Percentiles rank a stretch among this genome's conserved stretches.
phyloP scores from a whole-genome alignment of 2,797 vertebrate species.

The Urosaurus nigricauda region DNA sequence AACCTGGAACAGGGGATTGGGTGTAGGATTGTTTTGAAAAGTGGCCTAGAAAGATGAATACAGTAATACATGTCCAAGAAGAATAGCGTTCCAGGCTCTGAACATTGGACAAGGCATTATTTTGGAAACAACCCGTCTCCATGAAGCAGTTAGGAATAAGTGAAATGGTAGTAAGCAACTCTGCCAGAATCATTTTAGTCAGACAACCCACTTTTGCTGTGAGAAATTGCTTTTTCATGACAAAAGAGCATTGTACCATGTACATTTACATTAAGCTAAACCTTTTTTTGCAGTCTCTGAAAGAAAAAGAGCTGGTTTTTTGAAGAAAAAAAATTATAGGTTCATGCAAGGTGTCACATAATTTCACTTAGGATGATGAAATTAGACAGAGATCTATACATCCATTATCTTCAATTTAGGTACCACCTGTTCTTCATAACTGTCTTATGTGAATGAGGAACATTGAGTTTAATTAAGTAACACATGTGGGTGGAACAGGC shows the following conservation, averaged over 20 bases:
- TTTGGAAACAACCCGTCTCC: neutral
- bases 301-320: conserved; percentile 61
- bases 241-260: conserved; percentile 33
- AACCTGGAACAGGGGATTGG: neutral
- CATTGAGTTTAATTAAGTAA: conserved; percentile 83
- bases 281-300: conserved; percentile 37
- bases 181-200: conserved; percentile 22
- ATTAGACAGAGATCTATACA: conserved; percentile 68
- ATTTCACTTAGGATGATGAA: conserved; percentile 68
- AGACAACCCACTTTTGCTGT: neutral
- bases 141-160: neutral
- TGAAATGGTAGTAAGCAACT: neutral
- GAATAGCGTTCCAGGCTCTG: neutral
- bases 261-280: conserved; percentile 23
- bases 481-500: conserved; percentile 79
- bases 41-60: neutral
- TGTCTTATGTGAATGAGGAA: conserved; percentile 74
- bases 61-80: neutral
- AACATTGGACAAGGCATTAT: conserved; percentile 5
- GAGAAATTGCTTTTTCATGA: conserved; percentile 16
- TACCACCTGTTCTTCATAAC: conserved; percentile 80
- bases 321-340: conserved; percentile 64
- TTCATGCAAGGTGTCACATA: conserved; percentile 71
- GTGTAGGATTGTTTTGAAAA: neutral
- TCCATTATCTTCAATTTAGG: conserved; percentile 77